Base-by-base conservation (phyloP, 2,797 vertebrate species). In the Thalassophryne amazonica region DNA sequence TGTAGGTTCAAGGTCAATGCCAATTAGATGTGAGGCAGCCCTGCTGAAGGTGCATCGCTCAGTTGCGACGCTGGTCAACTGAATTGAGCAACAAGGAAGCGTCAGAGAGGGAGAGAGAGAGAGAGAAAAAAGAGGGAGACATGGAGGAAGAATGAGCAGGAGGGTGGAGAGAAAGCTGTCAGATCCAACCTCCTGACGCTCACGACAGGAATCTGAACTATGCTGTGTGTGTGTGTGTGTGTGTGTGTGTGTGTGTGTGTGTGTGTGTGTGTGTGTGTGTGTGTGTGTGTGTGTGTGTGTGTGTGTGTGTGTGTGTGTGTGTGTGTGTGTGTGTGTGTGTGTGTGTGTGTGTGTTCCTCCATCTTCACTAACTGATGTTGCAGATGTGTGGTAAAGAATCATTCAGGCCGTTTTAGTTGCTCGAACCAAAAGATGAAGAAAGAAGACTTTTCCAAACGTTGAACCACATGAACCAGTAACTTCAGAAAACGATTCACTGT, bases 1-100 rank as follows among this genome's bases (percentile, higher is more conserved):
- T 3, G 39, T 4, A 7, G 8, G 23, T 6, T 27, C 4, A 20
- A 30, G 3, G 2, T 15, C 14, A 22, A 10, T 27, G 24, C 28
- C 39, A 28, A 9, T 47, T 25, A 16, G 12, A 24, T 10, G 42
- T n/a, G 21, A 45, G 27, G 37, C 14, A n/a, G 29, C 13, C 63
- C 28, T 68, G 38, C 23, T 1, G 35, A 37, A 81, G 74, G 73
- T 21, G 81, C 84, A 78, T 80, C 84, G 80, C 84, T 60, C 62
- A 68, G 70, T 83, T 83, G 84, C 84, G 80, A 86, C 84, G 84
- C 84, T 84, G 74, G 81, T 84, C 80, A 81, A 80, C 84, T 84
- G 81, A 70, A 53, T 20, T 50, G 71, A 58, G 54, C 27, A 42
- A 69, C 54, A 47, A 51, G 35, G 31, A 61, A 50, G 30, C 47